These are phyloP conservation scores for Theretra japonica DNA, from an alignment of 2,888 invertebrate species.

Conservation along the genomic window DNA sequence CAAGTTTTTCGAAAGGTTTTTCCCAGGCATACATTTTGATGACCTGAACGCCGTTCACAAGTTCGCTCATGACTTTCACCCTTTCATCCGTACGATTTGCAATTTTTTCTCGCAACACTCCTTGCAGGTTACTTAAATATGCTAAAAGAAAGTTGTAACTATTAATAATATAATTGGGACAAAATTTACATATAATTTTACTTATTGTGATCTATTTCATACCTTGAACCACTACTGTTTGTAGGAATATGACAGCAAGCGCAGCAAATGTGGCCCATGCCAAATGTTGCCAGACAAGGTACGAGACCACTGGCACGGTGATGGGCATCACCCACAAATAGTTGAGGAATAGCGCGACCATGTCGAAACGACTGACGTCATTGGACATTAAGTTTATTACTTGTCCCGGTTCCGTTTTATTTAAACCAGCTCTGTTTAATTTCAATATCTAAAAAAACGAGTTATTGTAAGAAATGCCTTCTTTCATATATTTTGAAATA, in stretches of 20 bases:
- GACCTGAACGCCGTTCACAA: constrained; percentile 91
- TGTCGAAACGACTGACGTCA: constrained; percentile 92
- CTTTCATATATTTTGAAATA: no score
- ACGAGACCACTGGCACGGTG: constrained; percentile 86
- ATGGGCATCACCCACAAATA: constrained; percentile 93
- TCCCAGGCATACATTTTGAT: constrained; percentile 96
- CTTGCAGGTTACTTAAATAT: constrained; percentile 76
- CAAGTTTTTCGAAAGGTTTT: constrained; percentile 89
- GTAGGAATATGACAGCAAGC: constrained; percentile 79
- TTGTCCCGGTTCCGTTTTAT: constrained; percentile 88
- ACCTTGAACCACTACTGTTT: constrained; percentile 86
- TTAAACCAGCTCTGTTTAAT: constrained; percentile 84
- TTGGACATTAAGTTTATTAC: constrained; percentile 94
- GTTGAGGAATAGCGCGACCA: constrained; percentile 88
- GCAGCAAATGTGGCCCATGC: constrained; percentile 73
- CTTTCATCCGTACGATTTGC: constrained; percentile 90
- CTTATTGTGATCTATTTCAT: constrained; percentile 32
- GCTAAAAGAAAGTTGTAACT: constrained; percentile 56
- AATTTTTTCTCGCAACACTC: constrained; percentile 83
- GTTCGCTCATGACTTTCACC: constrained; percentile 91
- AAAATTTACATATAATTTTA: background rate
- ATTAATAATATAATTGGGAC: no score
- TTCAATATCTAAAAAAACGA: constrained; percentile 66
- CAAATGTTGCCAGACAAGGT: constrained; percentile 76
- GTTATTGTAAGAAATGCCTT: no score